Conservation (phyloP, 2,113 vertebrate genomes). For the Oreotrochilus melanogaster region DNA sequence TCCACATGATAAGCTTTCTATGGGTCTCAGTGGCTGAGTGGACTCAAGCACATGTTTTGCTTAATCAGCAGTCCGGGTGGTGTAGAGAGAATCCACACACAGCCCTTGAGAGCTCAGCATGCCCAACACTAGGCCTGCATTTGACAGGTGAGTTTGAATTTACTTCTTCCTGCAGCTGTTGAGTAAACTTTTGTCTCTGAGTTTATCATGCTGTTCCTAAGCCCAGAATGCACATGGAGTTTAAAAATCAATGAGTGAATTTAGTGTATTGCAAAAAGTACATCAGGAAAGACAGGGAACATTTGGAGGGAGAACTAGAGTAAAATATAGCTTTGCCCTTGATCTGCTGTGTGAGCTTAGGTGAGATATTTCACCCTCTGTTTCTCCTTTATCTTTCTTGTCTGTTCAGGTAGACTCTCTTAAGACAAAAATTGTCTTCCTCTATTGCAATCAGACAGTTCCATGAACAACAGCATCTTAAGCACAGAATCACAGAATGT, state of each 20-base stretch:
- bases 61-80: neutral
- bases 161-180: constrained; percentile 28
- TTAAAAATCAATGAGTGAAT: neutral
- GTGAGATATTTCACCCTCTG: neutral
- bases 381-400: neutral
- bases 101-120: neutral
- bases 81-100: neutral
- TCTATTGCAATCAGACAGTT: neutral
- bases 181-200: neutral
- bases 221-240: neutral
- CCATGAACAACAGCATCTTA: neutral
- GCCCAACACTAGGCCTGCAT: neutral
- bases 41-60: neutral
- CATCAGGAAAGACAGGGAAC: neutral
- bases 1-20: neutral
- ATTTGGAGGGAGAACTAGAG: neutral
- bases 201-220: neutral
- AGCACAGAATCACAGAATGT: too few species aligned
- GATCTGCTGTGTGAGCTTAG: neutral
- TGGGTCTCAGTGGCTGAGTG: neutral
- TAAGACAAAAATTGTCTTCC: neutral
- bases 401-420: neutral
- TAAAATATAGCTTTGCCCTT: neutral
- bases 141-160: constrained; percentile 20
- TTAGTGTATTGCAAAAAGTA: neutral